Base-by-base conservation (phyloP, 2,888 invertebrate species). In the Calameuta pallipes region DNA sequence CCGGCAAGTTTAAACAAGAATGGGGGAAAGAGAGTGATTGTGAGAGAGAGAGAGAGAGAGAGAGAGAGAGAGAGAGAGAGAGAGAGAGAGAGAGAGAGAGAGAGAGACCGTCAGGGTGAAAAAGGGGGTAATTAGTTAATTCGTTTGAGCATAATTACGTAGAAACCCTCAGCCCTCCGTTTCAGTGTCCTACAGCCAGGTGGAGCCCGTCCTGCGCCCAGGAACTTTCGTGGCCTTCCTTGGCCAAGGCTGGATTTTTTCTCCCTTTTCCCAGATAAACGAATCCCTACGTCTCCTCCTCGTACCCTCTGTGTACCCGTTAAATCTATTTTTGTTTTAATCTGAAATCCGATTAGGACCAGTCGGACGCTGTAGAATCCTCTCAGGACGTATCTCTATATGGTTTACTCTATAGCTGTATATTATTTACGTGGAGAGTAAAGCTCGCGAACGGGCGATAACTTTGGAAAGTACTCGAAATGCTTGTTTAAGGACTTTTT, bases 61-160 rank as follows among this genome's bases (percentile, higher is more conserved):
- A 82, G 69, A 36, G 11, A 76, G 69, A 73, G 69, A 73, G 30
- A 73, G 30, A n/a, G 73, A 30, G 23, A 34, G 31, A 13, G 68
- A 75, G 70, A 70, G 31, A 23, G 73, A 30, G 23, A 34, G 31
- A 13, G 68, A 75, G 70, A 70, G 31, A 23, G 31, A 34, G 23
- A 30, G 68, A 56, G 41, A 70, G 23, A 13, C 41, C n/a, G 33
- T 23, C 34, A n/a, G 73, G 79, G 15, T 9, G 41, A 74, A 82
- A 81, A 83, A 84, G 84, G 79, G 82, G 70, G 84, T 83, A 86
- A 86, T 86, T 86, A 86, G 83, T 85, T 86, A 84, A 86, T 86
- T 86, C 82, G 82, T 79, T 80, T 78, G 77, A 83, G 84, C 82
- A 83, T 86, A 86, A 85, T 86, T 85, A 86, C 82, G 81, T 80